Conservation (phyloP, 2,113 vertebrate species). For the Aptenodytes patagonicus region DNA sequence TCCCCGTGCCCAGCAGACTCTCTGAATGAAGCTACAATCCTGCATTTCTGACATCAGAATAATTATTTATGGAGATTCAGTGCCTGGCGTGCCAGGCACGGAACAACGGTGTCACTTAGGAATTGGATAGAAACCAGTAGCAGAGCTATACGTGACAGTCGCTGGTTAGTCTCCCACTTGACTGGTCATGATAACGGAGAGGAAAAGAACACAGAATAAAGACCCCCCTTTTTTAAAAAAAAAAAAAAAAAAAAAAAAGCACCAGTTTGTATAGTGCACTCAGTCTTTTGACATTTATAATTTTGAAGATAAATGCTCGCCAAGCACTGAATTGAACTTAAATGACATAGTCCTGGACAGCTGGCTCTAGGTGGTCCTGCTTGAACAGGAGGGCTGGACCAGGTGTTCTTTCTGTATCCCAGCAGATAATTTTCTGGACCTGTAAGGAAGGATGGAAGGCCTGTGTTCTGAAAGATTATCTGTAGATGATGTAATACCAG, state of each 20-base stretch:
- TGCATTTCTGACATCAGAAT: slow-evolving; percentile 20
- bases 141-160: background rate
- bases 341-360: background rate
- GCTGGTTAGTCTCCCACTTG: background rate
- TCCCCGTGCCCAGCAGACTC: background rate
- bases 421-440: background rate
- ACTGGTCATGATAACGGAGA: background rate
- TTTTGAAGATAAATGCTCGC: background rate
- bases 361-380: background rate
- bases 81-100: background rate
- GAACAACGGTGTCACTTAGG: background rate
- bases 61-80: background rate
- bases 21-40: background rate
- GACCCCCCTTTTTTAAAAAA: background rate
- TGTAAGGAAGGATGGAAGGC: background rate
- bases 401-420: background rate
- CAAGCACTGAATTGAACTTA: background rate
- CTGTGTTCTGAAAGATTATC: background rate
- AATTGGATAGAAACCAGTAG: background rate
- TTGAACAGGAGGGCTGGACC: background rate
- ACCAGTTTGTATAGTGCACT: background rate
- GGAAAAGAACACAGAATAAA: background rate
- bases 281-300: background rate
- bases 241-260: accelerated
- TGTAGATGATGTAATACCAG: background rate